phyloP scores from a whole-genome alignment of 2,113 vertebrate species.

The Pelobates fuscus region DNA sequence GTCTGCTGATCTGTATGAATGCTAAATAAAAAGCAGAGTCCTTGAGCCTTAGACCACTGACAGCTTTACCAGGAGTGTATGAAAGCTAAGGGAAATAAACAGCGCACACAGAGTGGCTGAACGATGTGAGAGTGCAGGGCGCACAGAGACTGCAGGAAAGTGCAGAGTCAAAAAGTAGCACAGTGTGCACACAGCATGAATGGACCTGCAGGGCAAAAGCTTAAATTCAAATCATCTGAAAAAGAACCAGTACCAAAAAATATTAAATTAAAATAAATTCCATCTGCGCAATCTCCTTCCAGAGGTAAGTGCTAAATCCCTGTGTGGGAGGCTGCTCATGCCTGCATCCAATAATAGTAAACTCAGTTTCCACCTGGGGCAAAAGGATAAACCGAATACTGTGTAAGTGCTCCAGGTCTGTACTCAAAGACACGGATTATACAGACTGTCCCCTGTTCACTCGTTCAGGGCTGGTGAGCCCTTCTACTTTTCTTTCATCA shows the following conservation, averaged over 20 bases:
- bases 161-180: background rate
- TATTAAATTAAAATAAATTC: too few species aligned
- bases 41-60: too few species aligned
- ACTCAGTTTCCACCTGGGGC: background rate
- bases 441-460: background rate
- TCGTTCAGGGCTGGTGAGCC: conserved; percentile 49
- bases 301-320: background rate
- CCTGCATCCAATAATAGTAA: background rate
- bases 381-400: background rate
- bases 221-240: too few species aligned
- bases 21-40: too few species aligned
- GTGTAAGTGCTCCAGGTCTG: background rate
- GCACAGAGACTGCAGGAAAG: background rate
- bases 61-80: too few species aligned
- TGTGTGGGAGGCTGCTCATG: background rate
- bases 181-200: background rate
- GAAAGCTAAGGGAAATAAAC: background rate
- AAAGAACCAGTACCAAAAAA: too few species aligned
- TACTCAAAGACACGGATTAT: background rate
- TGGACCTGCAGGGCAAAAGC: background rate
- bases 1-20: too few species aligned
- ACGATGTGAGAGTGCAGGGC: background rate
- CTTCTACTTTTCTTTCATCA: background rate
- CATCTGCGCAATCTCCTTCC: background rate
- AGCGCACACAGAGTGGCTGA: background rate